These are phyloP conservation scores for Pao palembangensis DNA, from an alignment of 2,113 vertebrate species.

Conservation along the genomic window DNA sequence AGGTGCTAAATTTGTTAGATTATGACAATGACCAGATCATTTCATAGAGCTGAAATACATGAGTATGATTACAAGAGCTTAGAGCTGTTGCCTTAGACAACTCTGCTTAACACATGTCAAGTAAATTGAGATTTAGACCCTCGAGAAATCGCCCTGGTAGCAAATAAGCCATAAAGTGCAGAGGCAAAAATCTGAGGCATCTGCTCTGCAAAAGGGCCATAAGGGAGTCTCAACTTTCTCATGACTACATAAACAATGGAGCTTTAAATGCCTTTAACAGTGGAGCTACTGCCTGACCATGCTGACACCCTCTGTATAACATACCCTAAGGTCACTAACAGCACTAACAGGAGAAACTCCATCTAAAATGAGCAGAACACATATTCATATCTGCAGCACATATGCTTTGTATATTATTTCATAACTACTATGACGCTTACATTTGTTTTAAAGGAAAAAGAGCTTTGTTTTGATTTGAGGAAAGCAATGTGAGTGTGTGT, in stretches of 20 bases:
- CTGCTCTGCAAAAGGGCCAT: constrained; percentile 58
- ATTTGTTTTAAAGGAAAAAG: constrained; percentile 1
- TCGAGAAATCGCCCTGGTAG: constrained; percentile 47
- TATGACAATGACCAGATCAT: constrained; percentile 2
- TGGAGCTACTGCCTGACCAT: constrained; percentile 56
- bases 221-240: constrained; percentile 66
- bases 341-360: constrained; percentile 1
- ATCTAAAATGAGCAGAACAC: constrained; percentile 9
- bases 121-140: constrained; percentile 30
- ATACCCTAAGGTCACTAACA: constrained; percentile 20
- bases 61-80: constrained; percentile 1
- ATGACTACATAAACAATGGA: constrained; percentile 71
- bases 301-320: constrained; percentile 18
- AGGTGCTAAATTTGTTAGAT: constrained; percentile 8
- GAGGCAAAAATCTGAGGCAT: constrained; percentile 65
- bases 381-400: not conserved
- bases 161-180: constrained; percentile 60
- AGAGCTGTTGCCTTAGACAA: not conserved
- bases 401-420: too few species aligned
- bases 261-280: constrained; percentile 74
- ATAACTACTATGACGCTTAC: too few species aligned
- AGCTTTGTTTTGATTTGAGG: constrained; percentile 44
- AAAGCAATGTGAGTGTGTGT: constrained; percentile 30
- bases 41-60: not conserved
- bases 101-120: constrained; percentile 28